Conservation (phyloP, 2,113 vertebrate species). For the Notarius quadriscutis region DNA sequence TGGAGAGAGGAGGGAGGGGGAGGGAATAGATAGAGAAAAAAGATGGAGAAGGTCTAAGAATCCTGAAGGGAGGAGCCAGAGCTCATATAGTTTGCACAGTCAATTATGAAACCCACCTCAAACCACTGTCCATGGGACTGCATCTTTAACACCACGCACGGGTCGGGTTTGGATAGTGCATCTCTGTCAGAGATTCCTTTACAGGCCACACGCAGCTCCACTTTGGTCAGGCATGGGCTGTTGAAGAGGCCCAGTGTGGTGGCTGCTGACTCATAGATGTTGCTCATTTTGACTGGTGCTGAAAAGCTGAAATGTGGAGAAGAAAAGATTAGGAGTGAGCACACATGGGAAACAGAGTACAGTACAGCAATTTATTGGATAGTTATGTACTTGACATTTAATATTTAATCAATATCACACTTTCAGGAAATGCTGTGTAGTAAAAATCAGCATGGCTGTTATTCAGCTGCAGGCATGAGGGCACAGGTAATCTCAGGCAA, state of each 20-base stretch:
- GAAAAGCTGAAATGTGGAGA: conserved; percentile 24
- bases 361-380: no score
- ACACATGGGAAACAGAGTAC: background rate
- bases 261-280: conserved; percentile 79
- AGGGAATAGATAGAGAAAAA: background rate
- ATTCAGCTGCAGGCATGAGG: background rate
- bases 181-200: conserved; percentile 81
- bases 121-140: conserved; percentile 84
- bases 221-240: conserved; percentile 83
- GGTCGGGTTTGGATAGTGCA: conserved; percentile 80
- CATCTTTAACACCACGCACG: conserved; percentile 83
- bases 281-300: conserved; percentile 66
- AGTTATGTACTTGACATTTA: background rate
- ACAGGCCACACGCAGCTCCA: conserved; percentile 85
- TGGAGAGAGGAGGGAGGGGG: background rate
- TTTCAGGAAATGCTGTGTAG: background rate
- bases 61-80: background rate
- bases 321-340: background rate
- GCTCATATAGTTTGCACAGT: background rate
- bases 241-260: conserved; percentile 79
- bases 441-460: background rate
- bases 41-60: background rate
- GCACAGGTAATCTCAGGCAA: background rate
- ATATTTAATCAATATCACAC: background rate
- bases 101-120: conserved; percentile 71